These are phyloP conservation scores for Hydrochoerus hydrochaeris DNA, from an alignment of 2,113 vertebrate genomes.

Conservation along the genomic window DNA sequence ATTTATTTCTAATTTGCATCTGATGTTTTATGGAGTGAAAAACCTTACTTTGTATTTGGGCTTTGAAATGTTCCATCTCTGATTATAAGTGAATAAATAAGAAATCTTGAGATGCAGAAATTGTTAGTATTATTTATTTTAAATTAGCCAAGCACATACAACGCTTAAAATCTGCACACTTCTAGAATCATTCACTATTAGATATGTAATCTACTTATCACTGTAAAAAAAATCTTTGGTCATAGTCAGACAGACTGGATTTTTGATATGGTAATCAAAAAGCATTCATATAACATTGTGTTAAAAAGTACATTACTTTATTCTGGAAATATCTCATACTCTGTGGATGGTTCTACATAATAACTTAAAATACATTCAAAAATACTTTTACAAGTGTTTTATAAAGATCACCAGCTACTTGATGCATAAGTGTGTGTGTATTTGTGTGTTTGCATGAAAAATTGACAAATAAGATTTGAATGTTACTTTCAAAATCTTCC, in stretches of 20 bases:
- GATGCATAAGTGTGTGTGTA: not conserved
- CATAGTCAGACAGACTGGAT: not conserved
- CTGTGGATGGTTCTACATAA: not conserved
- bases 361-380: conserved; percentile 1
- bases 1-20: conserved; percentile 60
- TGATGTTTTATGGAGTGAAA: not conserved
- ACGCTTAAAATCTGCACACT: not conserved
- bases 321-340: conserved; percentile 32
- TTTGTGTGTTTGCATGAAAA: not conserved
- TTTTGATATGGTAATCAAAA: conserved; percentile 50
- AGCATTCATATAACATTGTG: not conserved
- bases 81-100: conserved; percentile 48
- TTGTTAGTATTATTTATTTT: conserved; percentile 47
- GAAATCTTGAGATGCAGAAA: conserved; percentile 38
- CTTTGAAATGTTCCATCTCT: conserved; percentile 43
- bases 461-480: not conserved
- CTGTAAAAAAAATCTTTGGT: not conserved
- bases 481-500: not conserved
- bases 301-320: conserved; percentile 39
- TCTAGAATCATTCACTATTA: not conserved
- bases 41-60: conserved; percentile 13
- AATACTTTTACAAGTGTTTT: not conserved
- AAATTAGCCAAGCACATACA: conserved; percentile 56
- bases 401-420: not conserved
- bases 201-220: not conserved